These are phyloP conservation scores for Melipona beecheii DNA, from an alignment of 2,888 invertebrate genomes.

Conservation along the genomic window DNA sequence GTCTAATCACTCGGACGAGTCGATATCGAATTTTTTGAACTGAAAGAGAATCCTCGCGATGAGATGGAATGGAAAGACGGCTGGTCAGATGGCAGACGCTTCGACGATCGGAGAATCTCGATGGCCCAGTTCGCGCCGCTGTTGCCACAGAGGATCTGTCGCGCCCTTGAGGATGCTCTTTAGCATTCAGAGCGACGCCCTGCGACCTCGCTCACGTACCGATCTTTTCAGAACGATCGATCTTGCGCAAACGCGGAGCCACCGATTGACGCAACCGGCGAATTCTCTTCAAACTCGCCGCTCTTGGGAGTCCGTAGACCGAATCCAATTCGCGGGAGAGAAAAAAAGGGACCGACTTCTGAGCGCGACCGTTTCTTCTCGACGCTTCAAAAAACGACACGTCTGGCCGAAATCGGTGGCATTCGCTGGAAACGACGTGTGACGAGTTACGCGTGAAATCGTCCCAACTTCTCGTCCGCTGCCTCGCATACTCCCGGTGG, in stretches of 20 bases:
- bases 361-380: neutral
- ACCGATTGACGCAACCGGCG: constrained; percentile 61
- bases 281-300: constrained; percentile 47
- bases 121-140: constrained; percentile 76
- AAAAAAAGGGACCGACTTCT: neutral
- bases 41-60: neutral
- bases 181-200: constrained; percentile 74
- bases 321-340: constrained; percentile 38
- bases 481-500: constrained; percentile 9
- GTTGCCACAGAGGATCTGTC: constrained; percentile 59
- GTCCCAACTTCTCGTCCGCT: constrained; percentile 20
- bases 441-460: constrained; percentile 61
- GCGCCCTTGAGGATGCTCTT: constrained; percentile 72
- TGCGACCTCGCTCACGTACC: constrained; percentile 50
- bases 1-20: neutral
- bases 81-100: neutral
- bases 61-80: neutral
- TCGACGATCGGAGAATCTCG: constrained; percentile 15
- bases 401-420: constrained; percentile 10
- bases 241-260: constrained; percentile 72
- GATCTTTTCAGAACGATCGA: constrained; percentile 79
- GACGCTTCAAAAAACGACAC: constrained; percentile 8
- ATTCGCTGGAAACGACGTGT: constrained; percentile 13
- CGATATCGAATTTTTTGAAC: fast-evolving
- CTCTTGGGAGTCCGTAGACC: constrained; percentile 23